phyloP scores from a whole-genome alignment of 2,113 vertebrate genomes.

The Murina feae region DNA sequence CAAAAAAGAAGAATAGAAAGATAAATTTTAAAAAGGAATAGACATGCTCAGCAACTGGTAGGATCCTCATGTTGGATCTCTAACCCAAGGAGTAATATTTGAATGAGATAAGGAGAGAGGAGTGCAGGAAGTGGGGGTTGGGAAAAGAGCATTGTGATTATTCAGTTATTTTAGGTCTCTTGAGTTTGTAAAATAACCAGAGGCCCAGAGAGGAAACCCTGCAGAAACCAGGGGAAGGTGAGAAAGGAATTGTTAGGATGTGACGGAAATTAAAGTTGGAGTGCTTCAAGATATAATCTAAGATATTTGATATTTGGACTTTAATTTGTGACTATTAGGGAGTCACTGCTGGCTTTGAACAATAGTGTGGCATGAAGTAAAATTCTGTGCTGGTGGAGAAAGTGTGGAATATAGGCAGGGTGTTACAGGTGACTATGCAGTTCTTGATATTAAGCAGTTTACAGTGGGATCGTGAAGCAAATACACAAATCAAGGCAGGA shows the following conservation, averaged over 20 bases:
- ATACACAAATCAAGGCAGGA: background rate
- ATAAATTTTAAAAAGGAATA: background rate
- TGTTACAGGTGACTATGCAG: background rate
- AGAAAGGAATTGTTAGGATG: background rate
- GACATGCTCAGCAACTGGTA: background rate
- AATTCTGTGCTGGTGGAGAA: background rate
- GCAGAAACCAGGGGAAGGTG: background rate
- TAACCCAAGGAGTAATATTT: background rate
- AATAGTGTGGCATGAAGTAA: background rate
- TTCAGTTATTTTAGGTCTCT: too few relatives aligned
- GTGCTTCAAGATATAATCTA: background rate
- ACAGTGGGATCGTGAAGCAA: background rate
- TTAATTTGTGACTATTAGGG: background rate
- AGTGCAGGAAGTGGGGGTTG: background rate
- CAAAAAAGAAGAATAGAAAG: background rate
- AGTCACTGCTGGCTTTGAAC: background rate
- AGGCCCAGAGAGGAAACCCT: background rate
- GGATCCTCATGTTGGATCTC: background rate
- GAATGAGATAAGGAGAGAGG: background rate
- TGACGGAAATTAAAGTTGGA: background rate
- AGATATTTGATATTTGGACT: background rate
- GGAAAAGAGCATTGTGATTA: background rate
- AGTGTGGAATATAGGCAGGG: background rate
- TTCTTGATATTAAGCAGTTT: background rate
- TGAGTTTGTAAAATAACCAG: background rate